Evolutionary conservation across 2,888 invertebrate species (phyloP), one percentile per base, ranked within the genome.

Genomic region (Frankliniella intonsa): DNA sequence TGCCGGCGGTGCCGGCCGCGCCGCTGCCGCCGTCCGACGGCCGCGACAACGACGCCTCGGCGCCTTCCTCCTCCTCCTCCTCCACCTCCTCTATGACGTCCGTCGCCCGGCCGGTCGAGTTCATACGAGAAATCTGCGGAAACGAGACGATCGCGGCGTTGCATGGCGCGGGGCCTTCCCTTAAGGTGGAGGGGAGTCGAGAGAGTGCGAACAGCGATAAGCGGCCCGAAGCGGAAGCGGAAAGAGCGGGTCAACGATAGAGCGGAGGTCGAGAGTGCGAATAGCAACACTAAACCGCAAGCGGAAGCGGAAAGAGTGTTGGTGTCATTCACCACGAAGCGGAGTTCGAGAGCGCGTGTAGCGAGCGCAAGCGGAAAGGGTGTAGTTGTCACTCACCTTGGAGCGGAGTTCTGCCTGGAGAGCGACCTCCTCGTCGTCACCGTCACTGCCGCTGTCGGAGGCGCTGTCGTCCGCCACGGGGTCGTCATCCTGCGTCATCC

Each of bases 71-170:
- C 69, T 76, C 69, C 25, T 76, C 69, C 69, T 76, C 69, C 65
- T 65, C 65, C 22, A n/a, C 69, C 69, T 76, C 69, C 69, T 22
- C 69, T 22, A 76, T 76, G 25, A 76, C 69, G 69, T 76, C 55
- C 17, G 55, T 55, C 55, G 55, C 55, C 55, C 55, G 14, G 55
- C 69, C 69, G 25, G 69, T 12, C 22, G 69, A 76, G 25, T 25
- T 12, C 69, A 76, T 2, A 25, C 69, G 69, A 0, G 69, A 22
- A 3, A 76, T 12, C 69, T 76, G 69, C 9, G 17, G 14, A 14
- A 38, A 38, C 5, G 55, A 38, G 3, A 38, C 38, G 38, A 5
- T 38, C 38, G 38, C 38, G 38, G 38, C 38, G 38, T 38, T 38
- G 38, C 38, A 3, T 5, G 2, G 5, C 38, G 38, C 2, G 38